phyloP scores from a whole-genome alignment of 1,140 invertebrate species.

The Schlechtendalia chinensis region DNA sequence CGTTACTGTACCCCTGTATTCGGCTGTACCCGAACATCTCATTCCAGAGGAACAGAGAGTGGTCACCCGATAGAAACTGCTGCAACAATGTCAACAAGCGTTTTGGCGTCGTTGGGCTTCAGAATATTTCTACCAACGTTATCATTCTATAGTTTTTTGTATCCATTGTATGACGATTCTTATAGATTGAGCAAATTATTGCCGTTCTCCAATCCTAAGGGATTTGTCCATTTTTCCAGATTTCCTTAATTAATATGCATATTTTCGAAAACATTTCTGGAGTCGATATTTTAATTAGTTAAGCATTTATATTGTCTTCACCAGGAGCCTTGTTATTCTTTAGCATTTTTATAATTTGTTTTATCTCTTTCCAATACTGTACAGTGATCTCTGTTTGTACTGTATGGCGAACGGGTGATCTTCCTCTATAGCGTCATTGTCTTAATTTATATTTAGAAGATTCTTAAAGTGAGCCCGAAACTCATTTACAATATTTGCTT shows the following conservation, averaged over 20 bases:
- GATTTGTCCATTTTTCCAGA: conserved; percentile 28
- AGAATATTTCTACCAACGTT: too few relatives aligned
- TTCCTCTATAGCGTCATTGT: not conserved
- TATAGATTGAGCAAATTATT: too few relatives aligned
- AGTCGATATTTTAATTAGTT: conserved; percentile 42
- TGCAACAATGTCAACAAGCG: too few relatives aligned
- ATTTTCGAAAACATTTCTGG: not conserved
- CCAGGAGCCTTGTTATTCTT: too few relatives aligned
- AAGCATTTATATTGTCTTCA: conserved; percentile 23
- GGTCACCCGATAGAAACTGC: too few relatives aligned
- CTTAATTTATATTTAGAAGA: conserved; percentile 19
- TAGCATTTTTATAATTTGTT: conserved; percentile 36
- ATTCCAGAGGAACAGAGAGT: too few relatives aligned
- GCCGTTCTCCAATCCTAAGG: conserved; percentile 25
- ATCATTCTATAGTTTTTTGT: too few relatives aligned
- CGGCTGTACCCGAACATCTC: too few relatives aligned
- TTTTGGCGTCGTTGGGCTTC: not conserved
- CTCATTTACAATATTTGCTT: conserved; percentile 1
- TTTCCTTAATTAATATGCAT: too few relatives aligned
- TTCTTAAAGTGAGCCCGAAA: conserved; percentile 1
- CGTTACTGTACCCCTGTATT: too few relatives aligned
- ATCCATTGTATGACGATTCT: too few relatives aligned
- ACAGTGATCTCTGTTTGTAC: conserved; percentile 12
- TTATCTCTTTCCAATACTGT: conserved; percentile 4
- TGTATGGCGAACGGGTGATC: conserved; percentile 11